Percentiles rank a stretch among this genome's conserved stretches.
phyloP scores from a whole-genome alignment of 2,113 vertebrate genomes.

The Hoplias malabaricus region DNA sequence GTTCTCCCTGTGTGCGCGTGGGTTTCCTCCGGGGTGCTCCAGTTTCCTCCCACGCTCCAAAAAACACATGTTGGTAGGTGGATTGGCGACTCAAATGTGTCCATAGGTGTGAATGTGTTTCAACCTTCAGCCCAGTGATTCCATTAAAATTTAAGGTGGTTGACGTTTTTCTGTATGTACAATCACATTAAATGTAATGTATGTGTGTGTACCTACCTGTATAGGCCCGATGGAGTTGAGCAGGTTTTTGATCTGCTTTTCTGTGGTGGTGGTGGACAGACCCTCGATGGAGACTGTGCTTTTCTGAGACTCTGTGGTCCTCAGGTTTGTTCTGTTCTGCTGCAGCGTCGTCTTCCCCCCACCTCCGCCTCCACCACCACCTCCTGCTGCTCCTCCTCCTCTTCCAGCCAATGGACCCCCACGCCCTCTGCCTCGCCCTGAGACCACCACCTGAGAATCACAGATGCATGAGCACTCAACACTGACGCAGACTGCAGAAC shows the following conservation, averaged over 20 bases:
- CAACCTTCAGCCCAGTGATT: too few relatives aligned
- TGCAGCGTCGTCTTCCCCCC: conserved; percentile 78
- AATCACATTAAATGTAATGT: too few relatives aligned
- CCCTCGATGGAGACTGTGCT: conserved; percentile 93
- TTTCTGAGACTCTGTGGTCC: conserved; percentile 76
- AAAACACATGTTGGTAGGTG: too few relatives aligned
- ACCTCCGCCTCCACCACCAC: too few relatives aligned
- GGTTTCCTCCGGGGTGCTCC: too few relatives aligned
- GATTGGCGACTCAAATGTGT: too few relatives aligned
- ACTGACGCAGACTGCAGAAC: background rate
- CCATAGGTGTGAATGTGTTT: too few relatives aligned
- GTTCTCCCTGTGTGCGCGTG: too few relatives aligned
- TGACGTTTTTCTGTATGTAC: too few relatives aligned
- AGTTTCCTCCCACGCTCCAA: too few relatives aligned
- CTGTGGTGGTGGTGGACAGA: conserved; percentile 93
- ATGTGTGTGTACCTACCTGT: conserved; percentile 75
- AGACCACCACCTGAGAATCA: conserved; percentile 84
- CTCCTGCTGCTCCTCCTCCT: too few relatives aligned
- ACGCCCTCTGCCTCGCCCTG: conserved; percentile 84
- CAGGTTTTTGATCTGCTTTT: conserved; percentile 88
- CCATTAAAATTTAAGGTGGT: too few relatives aligned
- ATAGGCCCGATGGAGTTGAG: conserved; percentile 95
- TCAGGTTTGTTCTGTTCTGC: conserved; percentile 83
- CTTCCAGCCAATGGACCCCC: conserved; percentile 74
- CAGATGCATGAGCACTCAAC: conserved; percentile 22